These are phyloP conservation scores for Zaprionus vittiger DNA, from an alignment of 1,140 invertebrate genomes.

Conservation along the genomic window DNA sequence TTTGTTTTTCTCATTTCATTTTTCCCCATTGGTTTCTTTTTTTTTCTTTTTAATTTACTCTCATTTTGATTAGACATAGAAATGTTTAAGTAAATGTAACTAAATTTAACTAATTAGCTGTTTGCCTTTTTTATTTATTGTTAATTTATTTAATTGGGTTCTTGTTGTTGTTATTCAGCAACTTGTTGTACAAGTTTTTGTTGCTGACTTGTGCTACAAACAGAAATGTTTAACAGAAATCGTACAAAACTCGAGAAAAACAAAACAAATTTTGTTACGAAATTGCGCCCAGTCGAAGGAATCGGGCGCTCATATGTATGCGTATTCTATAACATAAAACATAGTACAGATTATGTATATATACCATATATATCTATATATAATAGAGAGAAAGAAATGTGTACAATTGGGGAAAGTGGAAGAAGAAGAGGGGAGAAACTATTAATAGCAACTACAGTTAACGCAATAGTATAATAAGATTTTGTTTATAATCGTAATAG, in stretches of 20 bases:
- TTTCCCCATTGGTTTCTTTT: constrained; percentile 14
- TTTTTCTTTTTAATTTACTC: constrained; percentile 34
- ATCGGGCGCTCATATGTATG: constrained; percentile 66
- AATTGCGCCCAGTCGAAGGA: constrained; percentile 22
- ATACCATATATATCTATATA: constrained; percentile 31
- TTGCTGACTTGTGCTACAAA: constrained; percentile 72
- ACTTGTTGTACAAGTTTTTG: constrained; percentile 74
- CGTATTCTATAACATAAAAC: constrained; percentile 72
- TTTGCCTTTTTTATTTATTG: constrained; percentile 25
- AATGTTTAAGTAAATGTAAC: constrained; percentile 66
- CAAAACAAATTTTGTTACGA: constrained; percentile 50
- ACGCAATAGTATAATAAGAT: constrained; percentile 41
- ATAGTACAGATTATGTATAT: constrained; percentile 35
- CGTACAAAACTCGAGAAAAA: constrained; percentile 42
- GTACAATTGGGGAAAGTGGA: constrained; percentile 37
- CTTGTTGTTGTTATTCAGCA: constrained; percentile 37
- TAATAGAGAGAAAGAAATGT: constrained; percentile 38
- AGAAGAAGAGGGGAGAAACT: constrained; percentile 24
- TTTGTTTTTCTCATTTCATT: constrained; percentile 1
- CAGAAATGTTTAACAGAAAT: constrained; percentile 61
- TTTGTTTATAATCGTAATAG: constrained; percentile 45
- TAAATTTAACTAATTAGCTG: constrained; percentile 76
- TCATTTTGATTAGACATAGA: constrained; percentile 66
- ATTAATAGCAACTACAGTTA: constrained; percentile 55
- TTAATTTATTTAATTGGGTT: constrained; percentile 30